phyloP scores from a whole-genome alignment of 2,797 vertebrate genomes.

The Schizopygopsis pylzovi region DNA sequence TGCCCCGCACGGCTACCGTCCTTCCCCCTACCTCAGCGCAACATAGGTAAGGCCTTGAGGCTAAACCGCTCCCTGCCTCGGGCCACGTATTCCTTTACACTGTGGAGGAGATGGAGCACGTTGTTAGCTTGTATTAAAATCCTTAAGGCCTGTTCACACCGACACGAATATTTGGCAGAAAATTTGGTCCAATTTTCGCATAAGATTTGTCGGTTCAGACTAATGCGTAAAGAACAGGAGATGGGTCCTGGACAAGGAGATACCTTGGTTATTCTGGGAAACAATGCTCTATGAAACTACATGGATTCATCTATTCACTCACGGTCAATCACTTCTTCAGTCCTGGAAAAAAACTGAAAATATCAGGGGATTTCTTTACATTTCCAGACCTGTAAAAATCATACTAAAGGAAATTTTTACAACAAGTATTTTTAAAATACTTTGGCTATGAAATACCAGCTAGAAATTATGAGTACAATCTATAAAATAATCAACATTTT shows the following conservation, averaged over 20 bases:
- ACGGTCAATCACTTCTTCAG: conserved; percentile 25
- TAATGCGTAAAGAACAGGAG: background rate
- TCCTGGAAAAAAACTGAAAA: conserved; percentile 17
- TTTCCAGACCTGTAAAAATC: background rate
- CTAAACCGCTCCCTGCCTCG: conserved; percentile 41
- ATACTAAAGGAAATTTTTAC: background rate
- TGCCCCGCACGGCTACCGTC: background rate
- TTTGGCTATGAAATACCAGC: background rate
- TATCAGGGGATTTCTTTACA: background rate
- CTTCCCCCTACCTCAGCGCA: conserved; percentile 14
- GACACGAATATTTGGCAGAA: background rate
- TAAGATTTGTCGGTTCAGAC: background rate
- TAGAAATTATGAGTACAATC: background rate
- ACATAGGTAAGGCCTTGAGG: conserved; percentile 18
- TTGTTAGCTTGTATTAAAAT: background rate
- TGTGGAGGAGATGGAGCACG: background rate
- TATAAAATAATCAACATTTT: background rate
- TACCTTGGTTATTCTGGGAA: background rate
- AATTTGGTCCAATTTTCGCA: background rate
- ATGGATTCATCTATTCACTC: conserved; percentile 19
- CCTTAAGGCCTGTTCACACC: background rate
- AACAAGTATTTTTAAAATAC: background rate
- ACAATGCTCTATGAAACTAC: background rate
- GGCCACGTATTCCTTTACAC: conserved; percentile 57
- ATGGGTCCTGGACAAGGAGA: background rate